Evolutionary conservation across 1,140 invertebrate genomes (phyloP).

Genomic region (Rhagoletis pomonella): DNA sequence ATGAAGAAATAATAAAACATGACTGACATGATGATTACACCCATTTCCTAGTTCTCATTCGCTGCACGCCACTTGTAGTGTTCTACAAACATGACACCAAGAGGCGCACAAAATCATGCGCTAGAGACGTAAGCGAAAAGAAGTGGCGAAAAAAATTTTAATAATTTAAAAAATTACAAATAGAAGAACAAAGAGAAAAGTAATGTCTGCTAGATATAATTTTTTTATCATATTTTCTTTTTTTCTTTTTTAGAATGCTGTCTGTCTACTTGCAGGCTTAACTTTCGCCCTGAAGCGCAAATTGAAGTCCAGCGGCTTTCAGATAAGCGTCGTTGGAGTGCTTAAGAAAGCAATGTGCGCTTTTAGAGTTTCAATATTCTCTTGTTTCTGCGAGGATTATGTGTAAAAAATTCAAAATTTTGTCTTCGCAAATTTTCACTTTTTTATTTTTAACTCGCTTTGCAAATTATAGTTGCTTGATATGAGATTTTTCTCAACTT

Average conservation of each 20-base stretch:
- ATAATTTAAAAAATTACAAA: not conserved
- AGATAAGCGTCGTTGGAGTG: not conserved
- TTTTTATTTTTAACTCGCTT: not conserved
- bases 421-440: not conserved
- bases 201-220: not conserved
- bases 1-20: not conserved
- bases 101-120: not conserved
- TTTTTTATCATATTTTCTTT: not conserved
- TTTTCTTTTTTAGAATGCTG: not conserved
- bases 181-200: not conserved
- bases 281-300: slow-evolving; percentile 2
- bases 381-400: not conserved
- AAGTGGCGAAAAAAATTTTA: not conserved
- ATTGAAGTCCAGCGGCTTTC: not conserved
- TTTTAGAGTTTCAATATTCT: not conserved
- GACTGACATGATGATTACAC: not conserved
- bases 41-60: not conserved
- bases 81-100: not conserved
- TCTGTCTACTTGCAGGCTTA: not conserved
- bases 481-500: too few relatives aligned
- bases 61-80: not conserved
- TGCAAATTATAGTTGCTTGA: too few relatives aligned
- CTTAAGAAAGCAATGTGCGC: not conserved
- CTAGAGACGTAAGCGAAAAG: not conserved
- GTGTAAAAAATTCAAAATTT: not conserved